phyloP scores from a whole-genome alignment of 1,140 invertebrate species.

The Linepithema humile region DNA sequence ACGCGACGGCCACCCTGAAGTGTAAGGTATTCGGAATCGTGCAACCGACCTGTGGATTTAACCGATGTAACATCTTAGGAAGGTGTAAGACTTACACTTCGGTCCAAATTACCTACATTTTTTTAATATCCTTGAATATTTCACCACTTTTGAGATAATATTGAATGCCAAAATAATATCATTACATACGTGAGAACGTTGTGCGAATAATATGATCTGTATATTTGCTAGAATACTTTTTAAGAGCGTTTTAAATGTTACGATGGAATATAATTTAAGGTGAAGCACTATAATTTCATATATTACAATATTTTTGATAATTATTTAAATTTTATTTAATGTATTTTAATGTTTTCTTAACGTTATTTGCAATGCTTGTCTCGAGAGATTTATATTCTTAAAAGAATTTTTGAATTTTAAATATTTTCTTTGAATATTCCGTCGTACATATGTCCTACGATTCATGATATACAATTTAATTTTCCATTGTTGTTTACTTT shows the following conservation, averaged over 20 bases:
- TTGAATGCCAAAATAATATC: no score
- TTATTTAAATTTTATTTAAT: background rate
- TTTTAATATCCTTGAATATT: no score
- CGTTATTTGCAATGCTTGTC: background rate
- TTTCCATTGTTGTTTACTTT: background rate
- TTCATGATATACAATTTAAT: background rate
- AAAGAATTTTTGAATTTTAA: background rate
- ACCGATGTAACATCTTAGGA: background rate
- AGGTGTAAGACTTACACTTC: background rate
- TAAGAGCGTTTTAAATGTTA: no score
- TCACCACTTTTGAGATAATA: no score
- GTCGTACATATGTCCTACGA: background rate
- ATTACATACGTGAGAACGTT: no score
- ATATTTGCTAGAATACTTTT: no score
- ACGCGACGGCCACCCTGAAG: constrained; percentile 18
- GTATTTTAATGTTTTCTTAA: background rate
- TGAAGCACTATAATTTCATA: no score
- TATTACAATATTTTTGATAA: background rate
- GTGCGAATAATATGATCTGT: no score
- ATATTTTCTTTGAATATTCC: background rate
- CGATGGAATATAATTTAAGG: no score
- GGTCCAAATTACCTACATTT: background rate
- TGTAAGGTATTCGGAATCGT: background rate
- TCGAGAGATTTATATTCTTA: no score
- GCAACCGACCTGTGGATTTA: background rate